Conservation (phyloP, 2,113 vertebrate genomes). For the Proterorhinus semilunaris region DNA sequence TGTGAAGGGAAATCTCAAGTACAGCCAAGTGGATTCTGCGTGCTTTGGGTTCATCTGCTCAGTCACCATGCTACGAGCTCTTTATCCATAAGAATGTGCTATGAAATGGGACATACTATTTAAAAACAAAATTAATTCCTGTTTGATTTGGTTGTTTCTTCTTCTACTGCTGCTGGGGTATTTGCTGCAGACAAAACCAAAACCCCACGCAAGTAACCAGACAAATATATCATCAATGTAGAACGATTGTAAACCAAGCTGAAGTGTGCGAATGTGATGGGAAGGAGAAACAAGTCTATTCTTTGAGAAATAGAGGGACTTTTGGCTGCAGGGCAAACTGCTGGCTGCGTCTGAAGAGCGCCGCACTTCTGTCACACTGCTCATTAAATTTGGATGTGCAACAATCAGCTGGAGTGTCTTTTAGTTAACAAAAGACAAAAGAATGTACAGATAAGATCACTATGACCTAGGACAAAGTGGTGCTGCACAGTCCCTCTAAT, state of each 20-base stretch:
- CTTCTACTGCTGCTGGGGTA: too few species aligned
- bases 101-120: too few species aligned
- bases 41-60: too few species aligned
- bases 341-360: constrained; percentile 1
- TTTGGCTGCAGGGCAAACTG: constrained; percentile 12
- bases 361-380: neutral
- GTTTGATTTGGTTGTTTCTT: too few species aligned
- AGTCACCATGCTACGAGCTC: too few species aligned
- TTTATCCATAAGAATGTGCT: too few species aligned
- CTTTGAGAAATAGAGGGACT: constrained; percentile 5
- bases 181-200: neutral
- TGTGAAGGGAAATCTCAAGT: too few species aligned
- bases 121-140: too few species aligned
- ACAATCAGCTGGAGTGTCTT: neutral
- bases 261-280: constrained; percentile 7
- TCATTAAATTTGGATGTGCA: constrained; percentile 3
- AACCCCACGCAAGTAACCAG: too few species aligned
- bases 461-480: neutral
- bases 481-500: constrained; percentile 11
- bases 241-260: constrained; percentile 1
- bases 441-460: neutral
- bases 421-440: neutral
- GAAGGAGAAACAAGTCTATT: neutral
- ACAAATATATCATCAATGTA: neutral
- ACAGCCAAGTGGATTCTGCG: too few species aligned